Conservation (phyloP, 2,113 vertebrate species). For the Pholis gunnellus region DNA sequence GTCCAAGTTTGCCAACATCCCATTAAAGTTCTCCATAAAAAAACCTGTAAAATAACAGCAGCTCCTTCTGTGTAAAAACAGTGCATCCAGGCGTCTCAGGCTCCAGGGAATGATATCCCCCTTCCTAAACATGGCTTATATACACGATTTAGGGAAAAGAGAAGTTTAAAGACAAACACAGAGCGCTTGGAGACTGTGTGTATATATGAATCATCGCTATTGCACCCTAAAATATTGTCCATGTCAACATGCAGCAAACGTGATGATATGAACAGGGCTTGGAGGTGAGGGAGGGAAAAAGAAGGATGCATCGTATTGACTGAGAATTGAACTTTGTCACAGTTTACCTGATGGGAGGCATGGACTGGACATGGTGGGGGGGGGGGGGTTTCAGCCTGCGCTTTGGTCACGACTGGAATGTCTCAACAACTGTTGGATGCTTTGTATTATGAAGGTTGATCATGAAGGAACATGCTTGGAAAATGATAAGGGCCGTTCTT, state of each 20-base stretch:
- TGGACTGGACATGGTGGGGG: background rate
- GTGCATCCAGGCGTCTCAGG: slow-evolving; percentile 33
- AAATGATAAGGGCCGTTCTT: background rate
- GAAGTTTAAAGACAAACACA: slow-evolving; percentile 85
- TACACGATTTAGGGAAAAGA: slow-evolving; percentile 82
- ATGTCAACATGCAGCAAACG: slow-evolving; percentile 84
- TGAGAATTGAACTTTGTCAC: background rate
- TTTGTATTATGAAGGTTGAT: background rate
- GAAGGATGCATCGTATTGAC: background rate
- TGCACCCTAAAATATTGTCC: slow-evolving; percentile 85
- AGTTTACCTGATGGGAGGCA: background rate
- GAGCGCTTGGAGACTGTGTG: slow-evolving; percentile 69
- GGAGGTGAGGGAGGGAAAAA: slow-evolving; percentile 69
- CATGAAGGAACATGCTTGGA: background rate
- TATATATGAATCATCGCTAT: slow-evolving; percentile 83
- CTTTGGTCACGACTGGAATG: background rate
- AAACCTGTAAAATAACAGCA: slow-evolving; percentile 4
- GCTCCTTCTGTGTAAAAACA: slow-evolving; percentile 39
- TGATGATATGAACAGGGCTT: slow-evolving; percentile 69
- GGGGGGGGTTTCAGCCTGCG: too few species aligned
- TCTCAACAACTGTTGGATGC: background rate
- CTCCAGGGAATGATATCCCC: slow-evolving; percentile 43
- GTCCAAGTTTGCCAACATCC: slow-evolving; percentile 23
- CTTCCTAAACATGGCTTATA: slow-evolving; percentile 79
- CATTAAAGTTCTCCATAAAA: slow-evolving; percentile 8